Percentiles rank a stretch among this genome's conserved stretches.
These are phyloP conservation scores for Leptinotarsa haldemani DNA, from an alignment of 2,888 invertebrate species.

Conservation along the genomic window DNA sequence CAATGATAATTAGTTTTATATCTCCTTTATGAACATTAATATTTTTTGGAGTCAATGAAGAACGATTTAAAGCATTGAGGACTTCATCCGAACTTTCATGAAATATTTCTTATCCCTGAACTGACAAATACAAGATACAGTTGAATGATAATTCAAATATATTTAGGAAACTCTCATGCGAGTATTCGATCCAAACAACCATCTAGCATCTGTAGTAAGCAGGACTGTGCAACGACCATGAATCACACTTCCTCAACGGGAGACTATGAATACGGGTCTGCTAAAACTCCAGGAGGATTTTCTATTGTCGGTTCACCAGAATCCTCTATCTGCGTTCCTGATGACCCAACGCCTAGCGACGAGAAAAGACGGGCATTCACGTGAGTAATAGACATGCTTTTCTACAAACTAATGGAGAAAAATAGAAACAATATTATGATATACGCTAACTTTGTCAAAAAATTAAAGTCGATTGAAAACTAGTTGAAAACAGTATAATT, in stretches of 20 bases:
- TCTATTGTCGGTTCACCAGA: constrained; percentile 40
- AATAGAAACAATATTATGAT: too few species aligned
- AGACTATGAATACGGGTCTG: constrained; percentile 37
- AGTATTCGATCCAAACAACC: constrained; percentile 32
- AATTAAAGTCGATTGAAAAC: too few species aligned
- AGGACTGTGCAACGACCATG: constrained; percentile 41
- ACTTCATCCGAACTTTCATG: too few species aligned
- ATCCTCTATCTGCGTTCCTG: constrained; percentile 28
- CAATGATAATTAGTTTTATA: too few species aligned
- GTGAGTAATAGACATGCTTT: constrained; percentile 58
- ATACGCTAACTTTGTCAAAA: too few species aligned
- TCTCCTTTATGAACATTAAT: too few species aligned
- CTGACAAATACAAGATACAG: too few species aligned
- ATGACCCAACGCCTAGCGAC: constrained; percentile 59
- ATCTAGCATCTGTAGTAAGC: constrained; percentile 38
- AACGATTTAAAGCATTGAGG: too few species aligned
- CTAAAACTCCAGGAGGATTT: constrained; percentile 28
- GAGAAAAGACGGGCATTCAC: constrained; percentile 67
- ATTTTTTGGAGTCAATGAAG: too few species aligned
- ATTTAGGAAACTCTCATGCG: constrained; percentile 30
- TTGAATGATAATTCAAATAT: background rate
- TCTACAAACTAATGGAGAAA: too few species aligned
- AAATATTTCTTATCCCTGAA: too few species aligned
- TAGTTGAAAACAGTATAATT: too few species aligned
- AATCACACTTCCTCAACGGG: constrained; percentile 43